These are phyloP conservation scores for Trissolcus basalis DNA, from an alignment of 1,140 invertebrate species.

Conservation along the genomic window DNA sequence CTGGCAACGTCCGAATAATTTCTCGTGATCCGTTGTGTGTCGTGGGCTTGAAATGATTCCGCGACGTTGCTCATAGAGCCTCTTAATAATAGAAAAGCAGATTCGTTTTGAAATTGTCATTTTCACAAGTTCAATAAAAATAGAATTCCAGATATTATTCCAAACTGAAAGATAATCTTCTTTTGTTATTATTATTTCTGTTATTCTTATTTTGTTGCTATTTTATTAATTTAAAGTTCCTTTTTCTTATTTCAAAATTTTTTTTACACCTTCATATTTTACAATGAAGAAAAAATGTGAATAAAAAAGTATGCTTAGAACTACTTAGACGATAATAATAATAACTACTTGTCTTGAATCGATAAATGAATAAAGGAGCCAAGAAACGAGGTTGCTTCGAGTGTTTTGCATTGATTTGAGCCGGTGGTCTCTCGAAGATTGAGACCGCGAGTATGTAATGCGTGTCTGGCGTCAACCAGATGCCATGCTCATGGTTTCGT, in stretches of 20 bases:
- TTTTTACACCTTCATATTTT: too few relatives aligned
- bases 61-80: neutral
- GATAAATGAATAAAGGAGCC: conserved; percentile 23
- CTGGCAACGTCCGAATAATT: conserved; percentile 28
- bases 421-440: conserved; percentile 29
- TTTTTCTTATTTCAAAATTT: too few relatives aligned
- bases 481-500: conserved; percentile 44
- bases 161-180: too few relatives aligned
- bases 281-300: too few relatives aligned
- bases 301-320: too few relatives aligned
- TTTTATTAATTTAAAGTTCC: too few relatives aligned
- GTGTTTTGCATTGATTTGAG: conserved; percentile 28
- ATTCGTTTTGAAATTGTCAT: too few relatives aligned
- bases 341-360: conserved; percentile 39
- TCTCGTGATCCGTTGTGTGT: conserved; percentile 21
- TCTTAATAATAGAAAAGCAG: too few relatives aligned
- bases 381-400: conserved; percentile 27
- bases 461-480: conserved; percentile 50
- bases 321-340: conserved; percentile 10
- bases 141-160: too few relatives aligned
- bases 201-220: too few relatives aligned
- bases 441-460: conserved; percentile 29
- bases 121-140: too few relatives aligned
- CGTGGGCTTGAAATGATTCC: conserved; percentile 13
- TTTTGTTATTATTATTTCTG: too few relatives aligned